Evolutionary conservation across 2,888 invertebrate species (phyloP), one percentile per base, ranked within the genome.

Genomic region (Elysia crispata): DNA sequence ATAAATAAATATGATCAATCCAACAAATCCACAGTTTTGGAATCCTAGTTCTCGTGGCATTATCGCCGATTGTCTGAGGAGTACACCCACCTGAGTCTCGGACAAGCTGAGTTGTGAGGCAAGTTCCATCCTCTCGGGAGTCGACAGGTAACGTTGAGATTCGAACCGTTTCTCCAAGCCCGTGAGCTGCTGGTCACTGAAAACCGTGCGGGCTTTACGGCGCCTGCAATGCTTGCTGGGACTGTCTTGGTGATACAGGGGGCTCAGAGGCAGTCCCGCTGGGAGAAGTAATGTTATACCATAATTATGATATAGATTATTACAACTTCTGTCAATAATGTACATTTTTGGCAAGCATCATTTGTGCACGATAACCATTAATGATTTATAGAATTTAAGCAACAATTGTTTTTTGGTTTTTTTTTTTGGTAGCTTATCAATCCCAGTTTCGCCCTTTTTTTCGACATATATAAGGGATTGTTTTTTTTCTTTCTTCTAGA

Each of bases 161-260:
- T 98, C 98, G 92, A 98, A 98, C 72, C 98, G 94, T 89, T 98
- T 98, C 91, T 98, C 98, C 86, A 98, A 93, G 70, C 98, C 98
- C 92, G 91, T 94, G 62, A 94, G 91, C 87, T 94, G 94, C 84
- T 94, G 94, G 88, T 95, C 95, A 80, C 94, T 94, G 91, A 95
- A 95, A 30, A 95, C 99, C 0, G 99, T 99, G 84, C 99, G 94
- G 0, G 99, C 99, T 94, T 99, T 99, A 87, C 99, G 94, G 88
- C 99, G 94, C 0, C 99, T 94, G 92, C 98, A 98, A 90, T 98
- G 98, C 90, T 98, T 97, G 85, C 97, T 93, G 0, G 91, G 90
- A 50, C 89, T 89, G 79, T 96, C 97, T 64, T 95, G 95, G 79
- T 89, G 89, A 86, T 90, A 92, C 72, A 91, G 83, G 6, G 90